Conservation (phyloP, 1,140 invertebrate species). For the Tetraneura akinire region DNA sequence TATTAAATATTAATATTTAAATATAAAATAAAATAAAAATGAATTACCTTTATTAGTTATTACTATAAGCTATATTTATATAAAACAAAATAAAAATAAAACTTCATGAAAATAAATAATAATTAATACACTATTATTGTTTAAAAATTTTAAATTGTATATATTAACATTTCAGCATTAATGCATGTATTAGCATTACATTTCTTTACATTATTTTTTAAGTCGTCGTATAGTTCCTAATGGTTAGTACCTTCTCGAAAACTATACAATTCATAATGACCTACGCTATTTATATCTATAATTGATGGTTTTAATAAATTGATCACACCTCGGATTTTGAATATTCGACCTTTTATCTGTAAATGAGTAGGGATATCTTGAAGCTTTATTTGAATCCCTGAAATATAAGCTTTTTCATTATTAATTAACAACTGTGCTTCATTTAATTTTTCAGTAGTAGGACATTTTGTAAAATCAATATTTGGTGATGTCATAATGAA, state of each 20-base stretch:
- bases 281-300: neutral
- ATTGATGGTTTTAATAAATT: neutral
- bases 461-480: neutral
- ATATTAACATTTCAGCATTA: too few species aligned
- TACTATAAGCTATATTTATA: too few species aligned
- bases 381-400: neutral
- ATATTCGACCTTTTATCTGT: neutral
- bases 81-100: too few species aligned
- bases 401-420: neutral
- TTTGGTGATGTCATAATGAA: neutral
- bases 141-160: too few species aligned
- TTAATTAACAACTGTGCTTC: neutral
- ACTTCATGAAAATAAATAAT: too few species aligned
- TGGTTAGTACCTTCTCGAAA: neutral
- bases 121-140: too few species aligned
- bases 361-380: neutral
- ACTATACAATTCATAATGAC: neutral
- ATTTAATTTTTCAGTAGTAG: neutral
- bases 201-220: too few species aligned
- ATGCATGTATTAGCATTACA: too few species aligned
- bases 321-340: neutral
- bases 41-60: too few species aligned
- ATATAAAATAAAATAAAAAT: too few species aligned
- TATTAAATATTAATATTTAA: too few species aligned
- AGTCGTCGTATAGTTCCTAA: neutral